Conservation (phyloP, 2,113 vertebrate genomes). For the Psammodynastes pulverulentus region DNA sequence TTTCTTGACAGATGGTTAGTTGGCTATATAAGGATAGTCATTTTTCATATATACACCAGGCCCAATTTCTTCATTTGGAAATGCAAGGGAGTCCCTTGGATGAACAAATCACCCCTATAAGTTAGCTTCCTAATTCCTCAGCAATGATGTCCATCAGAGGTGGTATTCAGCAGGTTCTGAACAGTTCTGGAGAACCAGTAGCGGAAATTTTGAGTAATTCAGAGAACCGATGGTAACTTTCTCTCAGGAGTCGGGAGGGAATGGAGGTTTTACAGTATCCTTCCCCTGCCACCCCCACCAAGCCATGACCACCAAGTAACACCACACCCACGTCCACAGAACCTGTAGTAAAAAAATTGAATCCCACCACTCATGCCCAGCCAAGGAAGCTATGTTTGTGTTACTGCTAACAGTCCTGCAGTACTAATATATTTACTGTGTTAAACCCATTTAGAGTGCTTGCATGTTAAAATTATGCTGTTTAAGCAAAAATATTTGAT, state of each 20-base stretch:
- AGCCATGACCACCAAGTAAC: too few species aligned
- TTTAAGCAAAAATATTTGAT: slow-evolving; percentile 24
- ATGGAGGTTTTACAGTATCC: too few species aligned
- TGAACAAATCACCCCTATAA: not conserved
- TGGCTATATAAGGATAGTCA: not conserved
- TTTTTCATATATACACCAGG: not conserved
- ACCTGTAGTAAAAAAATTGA: too few species aligned
- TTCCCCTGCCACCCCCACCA: too few species aligned
- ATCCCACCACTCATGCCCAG: too few species aligned
- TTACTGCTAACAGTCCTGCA: slow-evolving; percentile 21
- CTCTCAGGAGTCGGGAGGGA: too few species aligned
- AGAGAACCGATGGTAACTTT: too few species aligned
- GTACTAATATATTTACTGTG: not conserved
- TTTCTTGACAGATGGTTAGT: not conserved
- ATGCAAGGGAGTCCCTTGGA: not conserved
- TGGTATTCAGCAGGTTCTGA: too few species aligned
- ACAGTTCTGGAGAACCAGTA: too few species aligned
- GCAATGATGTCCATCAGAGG: too few species aligned
- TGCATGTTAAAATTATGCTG: slow-evolving; percentile 36
- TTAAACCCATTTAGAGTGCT: slow-evolving; percentile 17
- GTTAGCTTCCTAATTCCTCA: not conserved
- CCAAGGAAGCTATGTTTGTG: slow-evolving; percentile 33
- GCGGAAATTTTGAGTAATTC: too few species aligned
- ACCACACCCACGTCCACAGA: too few species aligned
- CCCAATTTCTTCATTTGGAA: not conserved